Evolutionary conservation across 2,797 vertebrate genomes (phyloP), one percentile per base, ranked within the genome.

Genomic region (Helarctos malayanus): DNA sequence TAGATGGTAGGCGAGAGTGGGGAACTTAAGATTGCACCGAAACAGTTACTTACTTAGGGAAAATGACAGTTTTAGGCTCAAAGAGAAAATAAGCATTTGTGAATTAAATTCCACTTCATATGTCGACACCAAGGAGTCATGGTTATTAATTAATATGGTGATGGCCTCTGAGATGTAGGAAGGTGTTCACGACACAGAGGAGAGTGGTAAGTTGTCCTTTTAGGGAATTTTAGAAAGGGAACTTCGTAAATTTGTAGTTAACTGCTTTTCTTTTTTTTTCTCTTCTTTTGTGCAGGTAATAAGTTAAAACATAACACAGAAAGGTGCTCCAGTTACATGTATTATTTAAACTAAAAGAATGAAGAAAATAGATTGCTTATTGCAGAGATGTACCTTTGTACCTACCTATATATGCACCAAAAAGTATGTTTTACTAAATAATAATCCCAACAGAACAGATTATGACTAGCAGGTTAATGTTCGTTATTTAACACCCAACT

Each of bases 401-500:
- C 41, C 29, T 57, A 84, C 32, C 21, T 56, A 32, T 7, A 32
- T 13, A 61, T 14, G 47, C 4, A 23, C 59, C 0, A 0, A 54
- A 87, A 96, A 73, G 29, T 52, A 45, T 13, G 8, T 23, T 76
- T 97, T 94, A 93, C 56, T 63, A 94, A 95, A 94, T 82, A 95
- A 83, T 75, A 47, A 69, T 73, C 18, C 23, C 52, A 1, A 0
- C 56, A 95, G 92, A 65, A 94, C 11, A 52, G 14, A 41, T 54
- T 94, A 79, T 82, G 91, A 78, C 83, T 1, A 2, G 86, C 32
- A 89, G 14, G 23, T 82, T 71, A 91, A 56, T 76, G 59, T 63
- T 91, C 69, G 35, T 78, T 96, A 90, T 95, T 98, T 98, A 97
- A 98, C 65, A 91, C 85, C 49, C 85, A 85, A 65, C 45, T 73